A percentile compares a stretch with the other conserved stretches of the same genome.
These are phyloP conservation scores for Scolanthus callimorphus DNA, from an alignment of 92 coral and sea anemone species.

Conservation along the genomic window DNA sequence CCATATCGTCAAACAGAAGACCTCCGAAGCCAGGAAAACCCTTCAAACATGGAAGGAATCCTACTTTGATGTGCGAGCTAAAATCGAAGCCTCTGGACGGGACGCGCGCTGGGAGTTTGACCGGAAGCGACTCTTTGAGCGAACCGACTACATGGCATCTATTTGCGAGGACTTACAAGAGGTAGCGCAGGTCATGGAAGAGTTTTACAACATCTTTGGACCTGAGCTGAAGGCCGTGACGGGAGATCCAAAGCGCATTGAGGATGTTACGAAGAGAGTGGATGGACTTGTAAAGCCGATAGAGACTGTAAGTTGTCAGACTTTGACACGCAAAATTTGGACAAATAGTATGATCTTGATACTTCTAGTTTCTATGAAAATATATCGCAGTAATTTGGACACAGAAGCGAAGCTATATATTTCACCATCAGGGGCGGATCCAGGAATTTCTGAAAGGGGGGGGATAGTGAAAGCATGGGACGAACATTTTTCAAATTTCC, in stretches of 20 bases:
- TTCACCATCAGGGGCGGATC: no score
- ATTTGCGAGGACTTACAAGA: constrained; percentile 92
- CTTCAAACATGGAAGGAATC: constrained; percentile 92
- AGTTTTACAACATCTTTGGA: constrained; percentile 97
- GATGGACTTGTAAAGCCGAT: constrained; percentile 94
- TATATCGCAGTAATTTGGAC: no score
- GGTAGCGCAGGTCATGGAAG: constrained; percentile 98
- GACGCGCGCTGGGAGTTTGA: constrained; percentile 99
- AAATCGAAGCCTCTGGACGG: constrained; percentile 98
- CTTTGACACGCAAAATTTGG: no score
- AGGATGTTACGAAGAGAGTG: constrained; percentile 93
- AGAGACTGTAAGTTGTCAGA: constrained; percentile 73
- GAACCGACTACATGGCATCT: constrained; percentile 97
- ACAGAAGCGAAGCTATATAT: no score
- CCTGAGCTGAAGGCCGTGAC: constrained; percentile 99
- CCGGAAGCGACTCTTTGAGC: constrained; percentile 91
- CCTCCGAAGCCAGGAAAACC: constrained; percentile 87
- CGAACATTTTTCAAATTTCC: no score
- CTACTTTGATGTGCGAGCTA: constrained; percentile 95
- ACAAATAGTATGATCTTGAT: no score
- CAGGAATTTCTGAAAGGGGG: no score
- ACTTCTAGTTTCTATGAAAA: no score
- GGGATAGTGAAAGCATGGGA: no score
- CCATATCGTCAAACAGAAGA: constrained; percentile 72
- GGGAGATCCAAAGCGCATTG: constrained; percentile 98